These are phyloP conservation scores for Diachrysia chrysitis DNA, from an alignment of 2,888 invertebrate genomes.

Conservation along the genomic window DNA sequence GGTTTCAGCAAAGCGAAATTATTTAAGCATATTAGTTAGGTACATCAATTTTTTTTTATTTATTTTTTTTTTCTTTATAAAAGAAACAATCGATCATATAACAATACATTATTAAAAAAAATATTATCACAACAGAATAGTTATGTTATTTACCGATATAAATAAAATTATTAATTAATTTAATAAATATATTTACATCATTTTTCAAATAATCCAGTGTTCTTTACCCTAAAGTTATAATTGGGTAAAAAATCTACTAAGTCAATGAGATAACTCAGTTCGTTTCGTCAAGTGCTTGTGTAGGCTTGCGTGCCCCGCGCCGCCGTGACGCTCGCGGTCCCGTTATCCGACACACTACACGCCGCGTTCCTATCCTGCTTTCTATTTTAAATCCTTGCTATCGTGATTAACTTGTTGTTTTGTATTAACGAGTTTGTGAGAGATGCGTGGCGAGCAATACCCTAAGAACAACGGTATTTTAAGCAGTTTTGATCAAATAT, in stretches of 20 bases:
- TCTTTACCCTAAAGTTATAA: too few species aligned
- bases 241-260: conserved; percentile 12
- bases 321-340: conserved; percentile 68
- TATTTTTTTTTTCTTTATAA: neutral
- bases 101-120: too few species aligned
- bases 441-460: neutral
- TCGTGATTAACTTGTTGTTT: conserved; percentile 47
- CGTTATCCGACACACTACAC: conserved; percentile 83
- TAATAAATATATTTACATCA: too few species aligned
- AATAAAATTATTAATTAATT: too few species aligned
- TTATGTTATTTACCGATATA: too few species aligned
- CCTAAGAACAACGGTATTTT: neutral
- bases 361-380: conserved; percentile 67
- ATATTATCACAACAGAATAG: too few species aligned
- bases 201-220: too few species aligned
- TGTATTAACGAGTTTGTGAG: conserved; percentile 13
- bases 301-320: conserved; percentile 37
- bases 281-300: conserved; percentile 19
- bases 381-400: conserved; percentile 71
- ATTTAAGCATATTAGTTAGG: neutral
- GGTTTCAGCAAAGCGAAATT: too few species aligned
- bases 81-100: too few species aligned
- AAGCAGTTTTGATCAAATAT: neutral
- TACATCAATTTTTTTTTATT: too few species aligned
- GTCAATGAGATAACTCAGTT: conserved; percentile 36